phyloP scores from a whole-genome alignment of 2,797 vertebrate genomes.

The Cyclura pinguis region DNA sequence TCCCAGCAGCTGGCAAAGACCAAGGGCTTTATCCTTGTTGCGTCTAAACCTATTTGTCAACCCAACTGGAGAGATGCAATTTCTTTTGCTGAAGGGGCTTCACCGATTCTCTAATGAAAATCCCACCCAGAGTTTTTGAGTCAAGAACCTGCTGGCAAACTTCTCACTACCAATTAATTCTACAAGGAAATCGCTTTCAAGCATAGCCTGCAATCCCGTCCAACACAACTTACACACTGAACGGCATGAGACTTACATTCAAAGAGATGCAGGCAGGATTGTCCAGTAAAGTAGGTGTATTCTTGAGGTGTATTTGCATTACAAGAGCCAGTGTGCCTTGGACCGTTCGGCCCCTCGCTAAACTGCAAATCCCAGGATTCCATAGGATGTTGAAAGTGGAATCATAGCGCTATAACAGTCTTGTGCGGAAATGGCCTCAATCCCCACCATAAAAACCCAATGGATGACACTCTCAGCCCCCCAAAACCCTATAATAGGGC shows the following conservation, averaged over 20 bases:
- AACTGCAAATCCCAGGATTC: no score
- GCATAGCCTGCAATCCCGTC: neutral
- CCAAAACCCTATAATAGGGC: no score
- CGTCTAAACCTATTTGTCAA: neutral
- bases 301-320: no score
- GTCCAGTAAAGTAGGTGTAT: neutral
- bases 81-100: neutral
- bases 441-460: no score
- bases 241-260: neutral
- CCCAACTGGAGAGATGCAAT: neutral
- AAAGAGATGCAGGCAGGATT: neutral
- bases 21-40: neutral
- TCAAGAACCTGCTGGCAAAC: neutral
- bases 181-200: neutral
- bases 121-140: slow-evolving; percentile 1
- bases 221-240: neutral
- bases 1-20: fast-evolving
- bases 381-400: no score
- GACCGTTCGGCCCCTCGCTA: no score
- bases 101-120: neutral
- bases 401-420: no score
- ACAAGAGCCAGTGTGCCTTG: no score
- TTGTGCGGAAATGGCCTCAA: no score
- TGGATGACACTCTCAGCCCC: no score
- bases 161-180: neutral